Percentiles rank a stretch among this genome's conserved stretches.
phyloP scores from a whole-genome alignment of 2,888 invertebrate genomes.

The Torymus texanus region DNA sequence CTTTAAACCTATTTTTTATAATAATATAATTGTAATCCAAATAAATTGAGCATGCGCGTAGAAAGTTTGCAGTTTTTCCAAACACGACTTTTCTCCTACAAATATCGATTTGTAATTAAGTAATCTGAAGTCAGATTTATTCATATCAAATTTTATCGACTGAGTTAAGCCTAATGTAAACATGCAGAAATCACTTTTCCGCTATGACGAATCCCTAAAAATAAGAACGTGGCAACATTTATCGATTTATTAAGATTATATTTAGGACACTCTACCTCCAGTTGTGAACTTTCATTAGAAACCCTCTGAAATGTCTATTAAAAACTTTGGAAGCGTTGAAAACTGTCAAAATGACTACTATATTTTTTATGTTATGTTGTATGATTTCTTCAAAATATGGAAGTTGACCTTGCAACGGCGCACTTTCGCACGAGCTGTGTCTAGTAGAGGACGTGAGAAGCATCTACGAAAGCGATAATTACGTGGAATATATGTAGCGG shows the following conservation, averaged over 20 bases:
- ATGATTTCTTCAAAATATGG: not conserved
- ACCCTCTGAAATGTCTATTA: too few relatives aligned
- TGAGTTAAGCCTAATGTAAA: not conserved
- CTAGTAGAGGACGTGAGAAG: slow-evolving; percentile 30
- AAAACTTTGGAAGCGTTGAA: too few relatives aligned
- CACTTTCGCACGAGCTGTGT: slow-evolving; percentile 13
- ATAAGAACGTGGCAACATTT: not conserved
- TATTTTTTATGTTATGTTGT: too few relatives aligned
- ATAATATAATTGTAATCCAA: too few relatives aligned
- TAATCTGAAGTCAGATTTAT: not conserved
- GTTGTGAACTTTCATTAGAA: too few relatives aligned
- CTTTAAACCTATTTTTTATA: too few relatives aligned
- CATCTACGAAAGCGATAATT: slow-evolving; percentile 34
- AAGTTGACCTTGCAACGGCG: slow-evolving; percentile 21
- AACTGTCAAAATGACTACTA: too few relatives aligned
- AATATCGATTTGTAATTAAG: too few relatives aligned
- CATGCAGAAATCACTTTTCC: not conserved
- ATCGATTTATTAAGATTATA: slow-evolving; percentile 26
- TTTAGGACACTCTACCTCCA: not conserved
- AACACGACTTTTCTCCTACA: too few relatives aligned
- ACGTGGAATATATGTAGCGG: slow-evolving; percentile 3
- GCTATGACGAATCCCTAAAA: not conserved
- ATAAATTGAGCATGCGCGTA: too few relatives aligned
- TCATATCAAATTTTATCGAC: not conserved
- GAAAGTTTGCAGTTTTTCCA: not conserved